These are phyloP conservation scores for Eupithecia pulchellata DNA, from an alignment of 2,888 invertebrate genomes.

Conservation along the genomic window DNA sequence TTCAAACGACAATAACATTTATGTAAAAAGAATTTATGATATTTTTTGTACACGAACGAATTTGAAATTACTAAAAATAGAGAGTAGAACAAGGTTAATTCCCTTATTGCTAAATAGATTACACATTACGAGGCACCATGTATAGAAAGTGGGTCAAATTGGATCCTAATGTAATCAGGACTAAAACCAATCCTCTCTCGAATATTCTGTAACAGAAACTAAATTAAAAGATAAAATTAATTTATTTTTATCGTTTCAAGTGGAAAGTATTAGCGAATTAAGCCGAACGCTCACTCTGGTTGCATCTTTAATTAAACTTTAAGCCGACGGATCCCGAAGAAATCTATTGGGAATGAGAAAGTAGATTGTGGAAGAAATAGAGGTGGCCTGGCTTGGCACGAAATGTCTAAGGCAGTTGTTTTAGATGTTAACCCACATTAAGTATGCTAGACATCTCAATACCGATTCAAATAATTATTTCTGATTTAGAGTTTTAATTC, in stretches of 20 bases:
- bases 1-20: too few relatives aligned
- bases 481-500: too few relatives aligned
- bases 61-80: too few relatives aligned
- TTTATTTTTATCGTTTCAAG: constrained; percentile 51
- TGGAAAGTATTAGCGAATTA: constrained; percentile 58
- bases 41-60: too few relatives aligned
- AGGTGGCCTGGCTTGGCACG: constrained; percentile 21
- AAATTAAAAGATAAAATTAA: constrained; percentile 12
- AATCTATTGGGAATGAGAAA: constrained; percentile 62
- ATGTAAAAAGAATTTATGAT: too few relatives aligned
- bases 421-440: too few relatives aligned
- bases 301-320: constrained; percentile 76
- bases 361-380: constrained; percentile 24
- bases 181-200: not conserved
- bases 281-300: constrained; percentile 50
- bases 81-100: too few relatives aligned
- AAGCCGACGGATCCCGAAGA: constrained; percentile 63
- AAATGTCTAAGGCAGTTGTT: too few relatives aligned
- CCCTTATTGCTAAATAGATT: not conserved
- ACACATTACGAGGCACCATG: not conserved
- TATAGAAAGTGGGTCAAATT: not conserved
- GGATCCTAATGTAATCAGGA: not conserved
- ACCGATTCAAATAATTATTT: too few relatives aligned
- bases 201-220: not conserved
- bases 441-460: too few relatives aligned